Evolutionary conservation across 2,888 invertebrate species (phyloP).

Genomic region (Branchinecta sandiegonensis): DNA sequence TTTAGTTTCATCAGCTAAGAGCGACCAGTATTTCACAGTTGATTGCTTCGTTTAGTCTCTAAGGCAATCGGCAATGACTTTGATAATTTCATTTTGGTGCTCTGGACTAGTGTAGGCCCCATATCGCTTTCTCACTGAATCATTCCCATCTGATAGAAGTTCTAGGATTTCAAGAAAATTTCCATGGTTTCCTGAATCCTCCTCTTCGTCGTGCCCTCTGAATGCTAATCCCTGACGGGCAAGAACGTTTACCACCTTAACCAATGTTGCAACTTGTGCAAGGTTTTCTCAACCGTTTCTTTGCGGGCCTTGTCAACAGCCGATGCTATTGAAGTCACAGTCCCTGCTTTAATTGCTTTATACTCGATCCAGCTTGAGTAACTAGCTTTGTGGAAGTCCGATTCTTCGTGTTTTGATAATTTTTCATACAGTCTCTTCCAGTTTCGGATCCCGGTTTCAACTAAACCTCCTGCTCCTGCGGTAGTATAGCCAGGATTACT

Average conservation of each 20-base stretch:
- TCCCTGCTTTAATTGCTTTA: background rate
- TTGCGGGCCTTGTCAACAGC: background rate
- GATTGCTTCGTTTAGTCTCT: slow-evolving; percentile 19
- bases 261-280: slow-evolving; percentile 17
- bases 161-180: slow-evolving; percentile 25
- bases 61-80: slow-evolving; percentile 10
- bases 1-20: slow-evolving; percentile 24
- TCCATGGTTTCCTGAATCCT: slow-evolving; percentile 20
- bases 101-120: slow-evolving; percentile 16
- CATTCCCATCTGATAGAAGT: slow-evolving; percentile 19
- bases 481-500: background rate
- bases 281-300: background rate
- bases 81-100: slow-evolving; percentile 26
- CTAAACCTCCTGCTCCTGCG: background rate
- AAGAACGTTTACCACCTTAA: slow-evolving; percentile 23
- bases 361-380: background rate
- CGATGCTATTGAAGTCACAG: background rate
- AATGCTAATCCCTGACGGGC: slow-evolving; percentile 25
- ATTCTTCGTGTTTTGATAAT: background rate
- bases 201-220: slow-evolving; percentile 21
- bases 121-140: slow-evolving; percentile 1
- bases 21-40: slow-evolving; percentile 17
- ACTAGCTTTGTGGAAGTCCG: background rate
- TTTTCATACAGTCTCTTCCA: slow-evolving; percentile 11
- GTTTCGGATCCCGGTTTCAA: background rate